Evolutionary conservation across 2,797 vertebrate genomes (phyloP), one percentile per base, ranked within the genome.

Genomic region (Remorina albescens): DNA sequence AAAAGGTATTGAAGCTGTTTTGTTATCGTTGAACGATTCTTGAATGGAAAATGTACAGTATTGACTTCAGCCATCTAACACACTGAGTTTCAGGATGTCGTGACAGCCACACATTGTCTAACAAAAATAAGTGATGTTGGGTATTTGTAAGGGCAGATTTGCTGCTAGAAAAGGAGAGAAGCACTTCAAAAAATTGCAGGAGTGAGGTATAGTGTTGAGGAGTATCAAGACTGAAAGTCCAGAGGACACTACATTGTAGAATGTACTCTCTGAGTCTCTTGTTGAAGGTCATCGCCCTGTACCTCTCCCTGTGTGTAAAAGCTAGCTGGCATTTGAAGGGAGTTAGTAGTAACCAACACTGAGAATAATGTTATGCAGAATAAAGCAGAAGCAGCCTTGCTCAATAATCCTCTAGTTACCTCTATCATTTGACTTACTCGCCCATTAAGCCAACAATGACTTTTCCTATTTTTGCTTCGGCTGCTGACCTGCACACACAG

Each of bases 61-160:
- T 54, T 39, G 53, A 53, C 18, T 84, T 51, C 4, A 60, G 47
- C 42, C 32, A 28, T 63, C 60, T 69, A 28, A 18, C 44, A 66
- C 0, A 13, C 13, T 32, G 23, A 50, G 19, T 71, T 25, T 28
- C 4, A 53, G 4, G 15, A 39, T 7, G 41, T 18, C 23, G 5
- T 26, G 12, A 64, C 36, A 0, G 12, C 2, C 8, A 9, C 13
- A n/a, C 13, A 18, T 3, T 56, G 50, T 12, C 18, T 57, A 4
- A 39, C 36, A 32, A 8, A 56, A 13, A 13, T 5, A 28, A 13
- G 42, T 1, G 2, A 5, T 44, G n/a, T 58, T 25, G 0, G 8
- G 37, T 36, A 12, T 47, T 4, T 25, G 6, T 47, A 37, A 5
- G 2, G 51, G 2, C 36, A 15, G 0, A 63, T 63, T n/a, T 64